Percentiles rank a stretch among this genome's conserved stretches.
Evolutionary conservation across 2,113 vertebrate genomes (phyloP).

Genomic region (Megaleporinus macrocephalus): DNA sequence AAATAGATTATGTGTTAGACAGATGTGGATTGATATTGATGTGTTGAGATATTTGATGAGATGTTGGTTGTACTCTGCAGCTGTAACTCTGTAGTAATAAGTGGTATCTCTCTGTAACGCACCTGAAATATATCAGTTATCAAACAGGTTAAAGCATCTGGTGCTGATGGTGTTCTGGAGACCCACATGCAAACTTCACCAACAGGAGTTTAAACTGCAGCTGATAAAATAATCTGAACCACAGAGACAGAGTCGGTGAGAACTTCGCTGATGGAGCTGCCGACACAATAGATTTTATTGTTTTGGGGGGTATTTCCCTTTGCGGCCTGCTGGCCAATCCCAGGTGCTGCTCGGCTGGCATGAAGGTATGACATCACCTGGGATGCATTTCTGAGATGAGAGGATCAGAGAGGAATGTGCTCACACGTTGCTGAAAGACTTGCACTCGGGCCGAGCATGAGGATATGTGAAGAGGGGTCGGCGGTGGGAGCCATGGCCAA

Average conservation of each 20-base stretch:
- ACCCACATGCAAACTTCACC: background rate
- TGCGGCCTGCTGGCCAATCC: constrained; percentile 62
- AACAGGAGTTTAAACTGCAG: background rate
- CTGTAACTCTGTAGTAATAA: too few species aligned
- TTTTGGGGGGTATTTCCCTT: constrained; percentile 47
- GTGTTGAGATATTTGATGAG: too few species aligned
- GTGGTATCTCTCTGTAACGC: too few species aligned
- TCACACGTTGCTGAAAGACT: constrained; percentile 73
- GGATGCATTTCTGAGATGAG: constrained; percentile 80
- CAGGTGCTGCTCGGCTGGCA: constrained; percentile 74
- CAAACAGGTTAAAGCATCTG: background rate
- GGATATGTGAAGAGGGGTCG: background rate
- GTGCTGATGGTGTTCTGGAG: background rate
- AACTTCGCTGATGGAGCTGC: constrained; percentile 10
- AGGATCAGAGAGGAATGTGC: constrained; percentile 81
- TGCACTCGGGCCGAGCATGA: constrained; percentile 18
- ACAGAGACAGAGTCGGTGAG: background rate
- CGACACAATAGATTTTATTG: constrained; percentile 46
- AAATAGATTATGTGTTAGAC: too few species aligned
- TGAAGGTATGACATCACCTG: constrained; percentile 84
- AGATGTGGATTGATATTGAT: too few species aligned
- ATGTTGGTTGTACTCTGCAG: too few species aligned
- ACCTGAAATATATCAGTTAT: too few species aligned
- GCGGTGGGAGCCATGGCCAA: background rate
- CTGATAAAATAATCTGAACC: background rate